Evolutionary conservation across 2,797 vertebrate genomes (phyloP).

Genomic region (Crocodylus rhombifer): DNA sequence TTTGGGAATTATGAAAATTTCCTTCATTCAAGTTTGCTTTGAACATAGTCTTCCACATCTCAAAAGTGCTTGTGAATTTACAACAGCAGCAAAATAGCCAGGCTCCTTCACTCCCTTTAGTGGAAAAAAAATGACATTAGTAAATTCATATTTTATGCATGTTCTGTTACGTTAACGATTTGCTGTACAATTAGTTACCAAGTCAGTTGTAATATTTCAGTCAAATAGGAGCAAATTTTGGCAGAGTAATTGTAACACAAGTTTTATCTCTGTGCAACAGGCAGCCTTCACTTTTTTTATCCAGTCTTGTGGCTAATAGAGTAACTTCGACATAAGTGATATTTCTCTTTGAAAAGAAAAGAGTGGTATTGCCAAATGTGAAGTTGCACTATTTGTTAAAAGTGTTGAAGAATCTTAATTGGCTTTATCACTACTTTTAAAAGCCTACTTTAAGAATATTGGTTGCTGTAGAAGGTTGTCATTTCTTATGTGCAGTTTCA

Average conservation of each 20-base stretch:
- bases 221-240: neutral
- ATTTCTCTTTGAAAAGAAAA: neutral
- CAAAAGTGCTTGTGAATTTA: no score
- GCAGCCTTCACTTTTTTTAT: conserved; percentile 4
- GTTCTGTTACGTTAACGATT: neutral
- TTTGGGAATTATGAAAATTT: neutral
- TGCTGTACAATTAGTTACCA: neutral
- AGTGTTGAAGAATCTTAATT: conserved; percentile 53
- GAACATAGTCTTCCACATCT: neutral
- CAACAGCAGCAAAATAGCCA: no score
- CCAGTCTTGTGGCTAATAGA: neutral
- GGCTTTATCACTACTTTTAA: conserved; percentile 64
- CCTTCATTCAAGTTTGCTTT: neutral
- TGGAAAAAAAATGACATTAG: neutral
- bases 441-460: conserved; percentile 69
- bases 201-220: neutral
- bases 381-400: conserved; percentile 62
- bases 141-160: neutral
- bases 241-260: conserved; percentile 6
- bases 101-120: neutral
- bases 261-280: neutral
- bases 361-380: conserved; percentile 44
- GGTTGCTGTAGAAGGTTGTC: conserved; percentile 21
- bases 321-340: neutral
- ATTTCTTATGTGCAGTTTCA: conserved; percentile 55